Evolutionary conservation across 2,113 vertebrate genomes (phyloP).

Genomic region (Rhea americana): DNA sequence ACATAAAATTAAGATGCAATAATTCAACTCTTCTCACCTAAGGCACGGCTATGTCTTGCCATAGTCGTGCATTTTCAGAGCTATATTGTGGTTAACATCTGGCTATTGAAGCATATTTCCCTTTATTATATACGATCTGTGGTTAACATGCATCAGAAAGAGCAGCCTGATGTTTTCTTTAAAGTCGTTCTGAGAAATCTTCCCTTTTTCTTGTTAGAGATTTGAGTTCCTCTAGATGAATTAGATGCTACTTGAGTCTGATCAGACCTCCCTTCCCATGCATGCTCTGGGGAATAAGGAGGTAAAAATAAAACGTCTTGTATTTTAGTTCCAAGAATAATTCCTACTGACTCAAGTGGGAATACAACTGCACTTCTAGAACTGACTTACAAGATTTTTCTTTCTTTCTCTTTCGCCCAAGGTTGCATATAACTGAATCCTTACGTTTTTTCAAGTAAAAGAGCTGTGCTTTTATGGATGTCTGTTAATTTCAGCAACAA

Average conservation of each 20-base stretch:
- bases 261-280: neutral
- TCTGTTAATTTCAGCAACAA: constrained; percentile 13
- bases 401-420: neutral
- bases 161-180: neutral
- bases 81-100: neutral
- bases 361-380: neutral
- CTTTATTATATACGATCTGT: neutral
- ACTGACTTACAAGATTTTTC: fast-evolving
- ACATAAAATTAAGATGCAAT: neutral
- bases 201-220: neutral
- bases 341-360: neutral
- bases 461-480: constrained; percentile 14
- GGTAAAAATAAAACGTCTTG: constrained; percentile 44
- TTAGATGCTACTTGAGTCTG: neutral
- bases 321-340: neutral
- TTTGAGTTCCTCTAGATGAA: neutral
- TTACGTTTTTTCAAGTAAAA: constrained; percentile 19
- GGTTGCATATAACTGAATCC: neutral
- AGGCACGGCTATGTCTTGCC: neutral
- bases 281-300: neutral
- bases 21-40: neutral
- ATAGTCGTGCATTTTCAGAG: neutral
- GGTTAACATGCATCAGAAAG: neutral
- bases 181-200: neutral
- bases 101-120: neutral